Conservation (phyloP, 2,113 vertebrate genomes). For the Chaetorhynchus papuensis region DNA sequence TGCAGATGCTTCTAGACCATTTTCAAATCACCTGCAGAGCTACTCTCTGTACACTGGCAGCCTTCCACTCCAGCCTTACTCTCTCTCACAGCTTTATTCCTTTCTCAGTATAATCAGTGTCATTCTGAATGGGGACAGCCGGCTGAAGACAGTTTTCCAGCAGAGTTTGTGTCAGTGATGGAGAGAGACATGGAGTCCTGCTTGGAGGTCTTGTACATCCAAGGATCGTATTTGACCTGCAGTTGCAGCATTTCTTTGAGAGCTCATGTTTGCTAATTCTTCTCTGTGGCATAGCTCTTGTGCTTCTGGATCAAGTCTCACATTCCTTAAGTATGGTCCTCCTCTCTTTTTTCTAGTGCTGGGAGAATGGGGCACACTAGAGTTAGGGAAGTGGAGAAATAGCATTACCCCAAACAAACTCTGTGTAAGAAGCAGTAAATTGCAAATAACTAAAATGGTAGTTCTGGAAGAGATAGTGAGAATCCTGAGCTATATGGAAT, state of each 20-base stretch:
- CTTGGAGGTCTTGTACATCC: not conserved
- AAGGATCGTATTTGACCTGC: not conserved
- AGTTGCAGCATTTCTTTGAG: not conserved
- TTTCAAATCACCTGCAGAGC: not conserved
- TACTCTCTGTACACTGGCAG: not conserved
- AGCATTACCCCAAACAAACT: not conserved
- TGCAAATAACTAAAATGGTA: not conserved
- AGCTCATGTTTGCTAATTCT: not conserved
- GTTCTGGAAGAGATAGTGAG: not conserved
- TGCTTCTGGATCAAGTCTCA: not conserved
- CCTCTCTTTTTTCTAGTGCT: not conserved
- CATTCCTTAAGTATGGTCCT: not conserved
- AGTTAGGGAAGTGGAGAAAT: not conserved
- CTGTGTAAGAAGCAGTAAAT: not conserved
- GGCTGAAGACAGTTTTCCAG: not conserved
- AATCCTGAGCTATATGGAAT: not conserved
- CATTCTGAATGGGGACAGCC: not conserved
- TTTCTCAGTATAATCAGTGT: not conserved
- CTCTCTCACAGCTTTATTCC: not conserved
- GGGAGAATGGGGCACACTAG: rapidly evolving
- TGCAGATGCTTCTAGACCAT: not conserved
- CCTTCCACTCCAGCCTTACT: not conserved
- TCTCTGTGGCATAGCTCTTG: not conserved
- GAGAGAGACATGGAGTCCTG: not conserved
- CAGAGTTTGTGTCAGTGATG: not conserved